Percentiles rank a stretch among this genome's conserved stretches.
Evolutionary conservation across 2,113 vertebrate species (phyloP).

Genomic region (Polyodon spathula): DNA sequence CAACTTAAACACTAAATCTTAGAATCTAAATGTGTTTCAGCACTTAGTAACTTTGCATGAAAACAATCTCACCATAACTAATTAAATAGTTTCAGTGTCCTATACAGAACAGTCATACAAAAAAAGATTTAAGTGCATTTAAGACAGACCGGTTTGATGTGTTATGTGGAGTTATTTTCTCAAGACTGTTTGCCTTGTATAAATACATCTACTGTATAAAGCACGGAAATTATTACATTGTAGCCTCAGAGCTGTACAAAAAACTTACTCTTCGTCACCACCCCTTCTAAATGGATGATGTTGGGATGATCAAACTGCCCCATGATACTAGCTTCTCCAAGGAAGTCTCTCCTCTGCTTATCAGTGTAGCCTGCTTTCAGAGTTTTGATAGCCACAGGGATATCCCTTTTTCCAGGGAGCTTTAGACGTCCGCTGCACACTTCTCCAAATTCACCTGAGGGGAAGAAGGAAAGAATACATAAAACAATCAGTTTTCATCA

Average conservation of each 20-base stretch:
- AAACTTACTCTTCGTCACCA: slow-evolving; percentile 89
- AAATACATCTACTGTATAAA: no score
- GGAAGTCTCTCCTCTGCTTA: slow-evolving; percentile 87
- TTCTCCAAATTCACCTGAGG: slow-evolving; percentile 89
- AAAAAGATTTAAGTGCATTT: no score
- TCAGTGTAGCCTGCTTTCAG: slow-evolving; percentile 92
- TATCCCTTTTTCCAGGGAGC: slow-evolving; percentile 82
- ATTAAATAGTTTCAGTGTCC: no score
- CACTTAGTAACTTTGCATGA: no score
- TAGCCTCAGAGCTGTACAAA: background rate
- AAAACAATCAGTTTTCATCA: background rate
- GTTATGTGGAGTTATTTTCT: no score
- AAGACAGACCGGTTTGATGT: no score
- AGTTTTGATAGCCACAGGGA: slow-evolving; percentile 91
- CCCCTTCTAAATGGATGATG: slow-evolving; percentile 92
- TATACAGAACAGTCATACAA: no score
- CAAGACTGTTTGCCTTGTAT: no score
- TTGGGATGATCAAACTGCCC: slow-evolving; percentile 96
- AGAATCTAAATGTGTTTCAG: no score
- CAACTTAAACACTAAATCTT: no score
- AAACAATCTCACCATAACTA: no score
- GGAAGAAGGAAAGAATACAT: slow-evolving; percentile 9
- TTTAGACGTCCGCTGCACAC: slow-evolving; percentile 87
- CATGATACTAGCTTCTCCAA: slow-evolving; percentile 96
- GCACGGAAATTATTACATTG: no score